These are phyloP conservation scores for Leistus spinibarbis DNA, from an alignment of 2,888 invertebrate species.

Conservation along the genomic window DNA sequence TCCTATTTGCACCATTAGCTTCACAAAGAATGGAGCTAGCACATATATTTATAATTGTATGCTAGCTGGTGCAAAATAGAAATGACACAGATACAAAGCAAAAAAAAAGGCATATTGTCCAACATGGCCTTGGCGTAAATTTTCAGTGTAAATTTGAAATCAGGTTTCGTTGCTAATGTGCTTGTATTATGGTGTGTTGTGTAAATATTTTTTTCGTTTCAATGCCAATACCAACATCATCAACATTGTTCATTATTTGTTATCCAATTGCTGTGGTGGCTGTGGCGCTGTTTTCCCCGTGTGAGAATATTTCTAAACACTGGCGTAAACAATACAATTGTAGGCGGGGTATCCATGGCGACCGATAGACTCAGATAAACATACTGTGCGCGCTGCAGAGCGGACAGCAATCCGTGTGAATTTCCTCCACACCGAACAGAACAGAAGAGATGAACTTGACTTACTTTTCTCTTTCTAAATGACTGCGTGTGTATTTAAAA, in stretches of 20 bases:
- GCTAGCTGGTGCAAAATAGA: too few species aligned
- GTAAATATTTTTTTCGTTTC: conserved; percentile 3
- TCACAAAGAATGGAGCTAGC: too few species aligned
- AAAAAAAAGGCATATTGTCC: neutral
- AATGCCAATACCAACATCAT: conserved; percentile 3
- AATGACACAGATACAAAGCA: too few species aligned
- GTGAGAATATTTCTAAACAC: conserved; percentile 2
- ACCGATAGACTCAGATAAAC: neutral
- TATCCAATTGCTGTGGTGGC: neutral
- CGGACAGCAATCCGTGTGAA: neutral
- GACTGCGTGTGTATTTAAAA: neutral
- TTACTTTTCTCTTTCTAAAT: conserved; percentile 26
- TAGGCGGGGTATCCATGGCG: neutral
- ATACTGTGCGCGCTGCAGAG: conserved; percentile 1
- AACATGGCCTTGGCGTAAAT: neutral
- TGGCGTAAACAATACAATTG: neutral
- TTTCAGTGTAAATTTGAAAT: neutral
- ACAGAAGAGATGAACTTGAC: conserved; percentile 15
- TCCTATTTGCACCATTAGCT: too few species aligned
- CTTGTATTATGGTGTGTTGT: neutral
- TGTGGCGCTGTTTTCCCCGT: neutral
- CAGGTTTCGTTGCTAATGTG: neutral
- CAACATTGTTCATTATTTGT: neutral
- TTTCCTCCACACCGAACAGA: neutral
- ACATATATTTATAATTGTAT: too few species aligned